Percentiles rank a stretch among this genome's conserved stretches.
These are phyloP conservation scores for Meandrina meandrites DNA, from an alignment of 92 coral and sea anemone species.

Conservation along the genomic window DNA sequence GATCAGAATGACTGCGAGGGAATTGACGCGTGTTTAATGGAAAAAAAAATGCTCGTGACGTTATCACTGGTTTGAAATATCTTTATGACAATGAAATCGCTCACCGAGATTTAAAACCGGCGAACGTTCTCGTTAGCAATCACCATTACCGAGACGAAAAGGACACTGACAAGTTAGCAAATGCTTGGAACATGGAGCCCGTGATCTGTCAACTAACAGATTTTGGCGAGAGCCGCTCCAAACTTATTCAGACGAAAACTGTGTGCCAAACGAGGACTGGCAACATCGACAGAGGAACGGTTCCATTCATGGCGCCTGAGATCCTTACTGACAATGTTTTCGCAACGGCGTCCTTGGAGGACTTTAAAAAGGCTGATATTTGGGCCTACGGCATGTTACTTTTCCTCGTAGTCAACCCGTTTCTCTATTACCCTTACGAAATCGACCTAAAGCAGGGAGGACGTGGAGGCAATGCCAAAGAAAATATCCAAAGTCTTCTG, in stretches of 20 bases:
- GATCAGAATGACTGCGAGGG: conserved; percentile 31
- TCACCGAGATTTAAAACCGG: conserved; percentile 43
- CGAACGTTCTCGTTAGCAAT: conserved; percentile 45
- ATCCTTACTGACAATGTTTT: too few relatives aligned
- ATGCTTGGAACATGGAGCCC: conserved; percentile 35
- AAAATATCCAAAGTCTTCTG: too few relatives aligned
- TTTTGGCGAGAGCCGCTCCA: conserved; percentile 6
- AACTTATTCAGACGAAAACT: not conserved
- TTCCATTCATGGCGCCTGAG: not conserved
- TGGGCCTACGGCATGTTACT: too few relatives aligned
- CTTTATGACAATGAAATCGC: conserved; percentile 38
- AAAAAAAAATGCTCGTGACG: conserved; percentile 9
- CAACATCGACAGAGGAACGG: not conserved
- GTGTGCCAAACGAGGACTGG: not conserved
- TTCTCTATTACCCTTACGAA: too few relatives aligned
- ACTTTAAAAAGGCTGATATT: too few relatives aligned
- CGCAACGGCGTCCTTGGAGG: too few relatives aligned
- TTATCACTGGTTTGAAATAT: conserved; percentile 5
- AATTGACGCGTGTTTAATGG: conserved; percentile 6
- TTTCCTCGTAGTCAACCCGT: too few relatives aligned
- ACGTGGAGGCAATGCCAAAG: too few relatives aligned
- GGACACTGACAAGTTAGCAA: conserved; percentile 28
- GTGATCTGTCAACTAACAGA: conserved; percentile 36
- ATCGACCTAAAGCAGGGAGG: too few relatives aligned
- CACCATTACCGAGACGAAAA: conserved; percentile 22